phyloP scores from a whole-genome alignment of 2,113 vertebrate genomes.

The Chionomys nivalis region DNA sequence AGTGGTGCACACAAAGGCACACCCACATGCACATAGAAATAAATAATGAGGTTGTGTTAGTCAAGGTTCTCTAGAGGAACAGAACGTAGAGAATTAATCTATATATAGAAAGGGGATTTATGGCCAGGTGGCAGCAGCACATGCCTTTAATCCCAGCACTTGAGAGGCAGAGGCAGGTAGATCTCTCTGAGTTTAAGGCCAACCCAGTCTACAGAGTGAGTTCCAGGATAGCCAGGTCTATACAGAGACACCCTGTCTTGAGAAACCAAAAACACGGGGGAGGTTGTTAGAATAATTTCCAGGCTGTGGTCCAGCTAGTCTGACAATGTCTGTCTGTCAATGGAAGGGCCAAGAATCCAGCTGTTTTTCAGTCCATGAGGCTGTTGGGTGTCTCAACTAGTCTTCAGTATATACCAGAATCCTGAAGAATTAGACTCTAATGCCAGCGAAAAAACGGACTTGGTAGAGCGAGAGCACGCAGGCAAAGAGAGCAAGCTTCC shows the following conservation, averaged over 20 bases:
- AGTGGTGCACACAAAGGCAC: background rate
- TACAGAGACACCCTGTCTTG: background rate
- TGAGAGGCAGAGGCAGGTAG: background rate
- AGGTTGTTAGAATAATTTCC: background rate
- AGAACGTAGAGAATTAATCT: background rate
- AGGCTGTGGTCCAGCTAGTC: background rate
- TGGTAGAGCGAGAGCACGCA: background rate
- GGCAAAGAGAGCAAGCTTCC: background rate
- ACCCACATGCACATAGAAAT: background rate
- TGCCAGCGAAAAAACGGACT: background rate
- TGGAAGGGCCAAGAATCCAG: background rate
- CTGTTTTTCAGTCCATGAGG: background rate
- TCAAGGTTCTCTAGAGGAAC: background rate
- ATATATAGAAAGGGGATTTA: background rate
- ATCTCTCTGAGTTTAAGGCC: background rate
- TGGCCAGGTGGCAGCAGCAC: background rate
- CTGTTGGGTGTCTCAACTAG: background rate
- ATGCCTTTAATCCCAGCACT: background rate
- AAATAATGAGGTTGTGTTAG: background rate
- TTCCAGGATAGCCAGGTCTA: background rate
- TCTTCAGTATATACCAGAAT: background rate
- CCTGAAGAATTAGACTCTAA: background rate
- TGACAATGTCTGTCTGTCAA: background rate
- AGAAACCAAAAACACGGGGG: background rate
- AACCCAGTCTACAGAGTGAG: background rate